Evolutionary conservation across 2,113 vertebrate species (phyloP), one percentile per base, ranked within the genome.

Genomic region (Salvelinus fontinalis): DNA sequence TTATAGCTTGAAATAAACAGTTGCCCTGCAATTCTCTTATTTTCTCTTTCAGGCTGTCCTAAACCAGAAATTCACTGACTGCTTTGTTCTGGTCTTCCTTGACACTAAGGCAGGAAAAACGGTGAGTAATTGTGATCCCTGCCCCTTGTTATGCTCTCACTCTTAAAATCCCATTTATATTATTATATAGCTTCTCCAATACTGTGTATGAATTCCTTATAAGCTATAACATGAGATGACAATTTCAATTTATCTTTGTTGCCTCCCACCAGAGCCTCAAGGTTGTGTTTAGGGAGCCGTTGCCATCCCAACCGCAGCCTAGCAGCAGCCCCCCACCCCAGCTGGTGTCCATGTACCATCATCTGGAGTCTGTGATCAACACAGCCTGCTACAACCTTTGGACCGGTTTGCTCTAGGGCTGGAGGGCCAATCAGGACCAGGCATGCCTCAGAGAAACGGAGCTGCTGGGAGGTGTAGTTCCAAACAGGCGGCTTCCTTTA

Each of bases 21-120:
- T 71, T 62, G n/a, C 13, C 9, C 13, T 26, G 12, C 34, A 2
- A 2, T 76, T 71, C 79, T 60, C 29, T 86, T 85, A 20, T 12
- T 44, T 44, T 71, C 79, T 64, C 34, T 86, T 85, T 22, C 87
- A 99, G 97, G 97, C 98, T 0, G 97, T 99, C 73, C 93, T 99
- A 69, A 99, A 99, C 89, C 98, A 99, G 92, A 99, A 99, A 90
- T 98, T 99, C 84, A 98, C 96, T 0, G 97, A 99, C 89, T 99
- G 97, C 86, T 99, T 99, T 20, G 96, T 99, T 76, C 90, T 99
- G 48, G 96, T 99, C 22, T 99, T 97, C 81, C 94, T 99, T 1
- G 96, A 99, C 86, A 91, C 93, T 12, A 97, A 98, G 82, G 95
- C 96, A 81, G 96, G 95, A 88, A 99, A 99, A 94, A 99, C 97